Evolutionary conservation across 2,888 invertebrate species (phyloP).

Genomic region (Druceiella hillmani): DNA sequence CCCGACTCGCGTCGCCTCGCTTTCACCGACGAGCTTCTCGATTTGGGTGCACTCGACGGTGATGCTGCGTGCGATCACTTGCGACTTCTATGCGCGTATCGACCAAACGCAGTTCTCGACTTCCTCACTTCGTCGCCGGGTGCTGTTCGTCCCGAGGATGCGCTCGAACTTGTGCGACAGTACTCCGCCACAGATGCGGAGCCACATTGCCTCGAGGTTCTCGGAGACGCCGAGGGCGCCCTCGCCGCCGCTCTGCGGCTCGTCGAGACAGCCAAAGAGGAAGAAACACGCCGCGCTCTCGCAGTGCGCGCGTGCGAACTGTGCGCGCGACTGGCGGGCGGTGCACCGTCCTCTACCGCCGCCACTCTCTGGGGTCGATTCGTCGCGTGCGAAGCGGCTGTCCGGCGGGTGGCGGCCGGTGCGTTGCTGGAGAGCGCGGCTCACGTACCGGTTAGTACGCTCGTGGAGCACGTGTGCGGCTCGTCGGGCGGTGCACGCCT

Average conservation of each 20-base stretch:
- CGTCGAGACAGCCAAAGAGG: constrained; percentile 20
- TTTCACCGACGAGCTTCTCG: constrained; percentile 33
- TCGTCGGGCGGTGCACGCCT: constrained; percentile 24
- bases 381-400: constrained; percentile 11
- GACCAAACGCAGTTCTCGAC: constrained; percentile 30
- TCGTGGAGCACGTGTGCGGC: constrained; percentile 30
- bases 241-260: constrained; percentile 34
- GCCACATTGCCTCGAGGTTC: constrained; percentile 39
- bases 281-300: constrained; percentile 21
- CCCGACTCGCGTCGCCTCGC: constrained; percentile 28
- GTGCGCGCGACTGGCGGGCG: constrained; percentile 32
- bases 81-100: constrained; percentile 31
- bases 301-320: constrained; percentile 32
- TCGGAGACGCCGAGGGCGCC: constrained; percentile 38
- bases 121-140: constrained; percentile 36
- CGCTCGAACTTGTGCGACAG: constrained; percentile 33
- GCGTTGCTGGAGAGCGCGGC: constrained; percentile 36
- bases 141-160: constrained; percentile 39
- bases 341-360: constrained; percentile 29
- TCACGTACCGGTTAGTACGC: constrained; percentile 33
- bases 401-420: constrained; percentile 25
- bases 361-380: constrained; percentile 35
- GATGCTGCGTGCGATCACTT: constrained; percentile 34
- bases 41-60: constrained; percentile 31
- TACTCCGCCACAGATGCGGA: constrained; percentile 34